A percentile compares a stretch with the other conserved stretches of the same genome.
phyloP scores from a whole-genome alignment of 2,888 invertebrate genomes.

The Harpagoxenus sublaevis region DNA sequence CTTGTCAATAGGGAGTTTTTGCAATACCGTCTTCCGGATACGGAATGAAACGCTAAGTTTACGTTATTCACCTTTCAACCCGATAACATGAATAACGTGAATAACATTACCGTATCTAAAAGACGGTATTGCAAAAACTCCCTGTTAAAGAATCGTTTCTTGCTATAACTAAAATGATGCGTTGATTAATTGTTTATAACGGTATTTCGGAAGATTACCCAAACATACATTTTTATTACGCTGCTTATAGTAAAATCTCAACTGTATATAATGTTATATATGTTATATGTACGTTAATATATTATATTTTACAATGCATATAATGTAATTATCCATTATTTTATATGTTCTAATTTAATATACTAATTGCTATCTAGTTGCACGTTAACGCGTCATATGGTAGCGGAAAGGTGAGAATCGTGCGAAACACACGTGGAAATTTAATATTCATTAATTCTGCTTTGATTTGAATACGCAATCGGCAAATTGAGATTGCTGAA shows the following conservation, averaged over 20 bases:
- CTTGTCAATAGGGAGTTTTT: too few species aligned
- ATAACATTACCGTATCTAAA: too few species aligned
- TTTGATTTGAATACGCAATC: conserved; percentile 4
- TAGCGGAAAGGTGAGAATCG: background rate
- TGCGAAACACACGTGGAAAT: background rate
- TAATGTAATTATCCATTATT: background rate
- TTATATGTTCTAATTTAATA: background rate
- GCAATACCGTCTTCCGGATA: too few species aligned
- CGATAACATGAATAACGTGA: too few species aligned
- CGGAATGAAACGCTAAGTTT: too few species aligned
- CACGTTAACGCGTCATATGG: background rate
- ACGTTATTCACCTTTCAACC: too few species aligned
- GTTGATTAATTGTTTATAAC: background rate
- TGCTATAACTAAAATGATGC: background rate
- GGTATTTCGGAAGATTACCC: background rate
- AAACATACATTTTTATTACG: background rate
- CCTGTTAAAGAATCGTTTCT: background rate
- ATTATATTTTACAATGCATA: background rate
- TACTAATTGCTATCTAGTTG: background rate
- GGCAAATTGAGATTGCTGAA: conserved; percentile 6
- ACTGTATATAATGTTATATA: background rate
- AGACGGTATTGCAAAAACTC: too few species aligned
- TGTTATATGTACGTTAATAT: background rate
- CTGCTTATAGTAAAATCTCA: background rate
- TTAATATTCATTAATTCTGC: background rate